Evolutionary conservation across 2,797 vertebrate genomes (phyloP).

Genomic region (Mionectes olivaceus): DNA sequence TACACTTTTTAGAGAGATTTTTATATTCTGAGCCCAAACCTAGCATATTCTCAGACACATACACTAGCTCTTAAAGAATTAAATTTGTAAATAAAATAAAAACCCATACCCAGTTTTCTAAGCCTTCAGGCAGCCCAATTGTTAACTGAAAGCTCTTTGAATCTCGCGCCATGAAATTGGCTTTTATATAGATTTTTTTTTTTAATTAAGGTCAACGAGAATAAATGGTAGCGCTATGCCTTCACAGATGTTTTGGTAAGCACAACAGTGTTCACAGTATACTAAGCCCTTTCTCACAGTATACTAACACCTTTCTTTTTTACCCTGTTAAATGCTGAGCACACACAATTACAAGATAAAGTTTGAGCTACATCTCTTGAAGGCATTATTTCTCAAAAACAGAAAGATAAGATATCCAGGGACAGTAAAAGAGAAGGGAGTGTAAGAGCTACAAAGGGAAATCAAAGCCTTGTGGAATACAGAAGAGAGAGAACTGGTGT

Average conservation of each 20-base stretch:
- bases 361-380: conserved; percentile 17
- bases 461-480: conserved; percentile 13
- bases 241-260: background rate
- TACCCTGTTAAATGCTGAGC: background rate
- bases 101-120: background rate
- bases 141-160: background rate
- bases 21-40: background rate
- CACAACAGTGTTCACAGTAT: background rate
- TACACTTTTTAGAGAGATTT: background rate
- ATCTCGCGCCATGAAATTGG: background rate
- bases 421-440: background rate
- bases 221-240: background rate
- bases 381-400: background rate
- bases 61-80: background rate
- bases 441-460: background rate
- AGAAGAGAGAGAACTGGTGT: background rate
- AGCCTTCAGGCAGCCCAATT: background rate
- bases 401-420: conserved; percentile 39
- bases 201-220: background rate
- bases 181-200: conserved; percentile 21
- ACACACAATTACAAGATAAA: conserved; percentile 38
- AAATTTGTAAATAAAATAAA: conserved; percentile 20
- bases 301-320: background rate
- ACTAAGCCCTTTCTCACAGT: background rate
- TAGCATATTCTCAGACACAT: background rate